phyloP scores from a whole-genome alignment of 2,113 vertebrate species.

The Ariopsis seemanni region DNA sequence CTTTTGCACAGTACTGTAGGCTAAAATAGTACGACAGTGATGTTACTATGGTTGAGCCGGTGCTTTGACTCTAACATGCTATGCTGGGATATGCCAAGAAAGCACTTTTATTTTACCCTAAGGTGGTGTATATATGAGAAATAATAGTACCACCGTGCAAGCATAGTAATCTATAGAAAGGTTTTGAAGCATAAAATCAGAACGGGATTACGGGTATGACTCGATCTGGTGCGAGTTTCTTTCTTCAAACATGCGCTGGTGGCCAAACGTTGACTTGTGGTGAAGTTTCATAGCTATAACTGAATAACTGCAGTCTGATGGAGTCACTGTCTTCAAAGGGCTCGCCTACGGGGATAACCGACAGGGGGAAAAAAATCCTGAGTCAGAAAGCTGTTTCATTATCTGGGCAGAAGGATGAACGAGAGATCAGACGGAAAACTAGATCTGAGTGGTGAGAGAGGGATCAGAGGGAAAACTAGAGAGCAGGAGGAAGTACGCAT shows the following conservation, averaged over 20 bases:
- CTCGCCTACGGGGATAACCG: neutral
- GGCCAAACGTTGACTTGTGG: neutral
- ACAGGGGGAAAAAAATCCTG: neutral
- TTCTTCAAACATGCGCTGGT: too few species aligned
- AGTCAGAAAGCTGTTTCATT: constrained; percentile 28
- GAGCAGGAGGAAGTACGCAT: constrained; percentile 25
- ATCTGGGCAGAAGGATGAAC: neutral
- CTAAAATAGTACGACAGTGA: neutral
- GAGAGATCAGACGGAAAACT: neutral
- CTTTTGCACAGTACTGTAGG: neutral
- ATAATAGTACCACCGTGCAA: neutral
- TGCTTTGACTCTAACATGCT: neutral
- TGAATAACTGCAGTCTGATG: neutral
- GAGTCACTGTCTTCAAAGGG: constrained; percentile 5
- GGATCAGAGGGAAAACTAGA: neutral
- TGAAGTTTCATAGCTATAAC: neutral
- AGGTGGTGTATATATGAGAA: neutral
- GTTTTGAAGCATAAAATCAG: neutral
- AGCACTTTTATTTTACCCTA: neutral
- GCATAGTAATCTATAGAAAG: neutral
- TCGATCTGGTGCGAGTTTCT: neutral
- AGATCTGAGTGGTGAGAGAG: neutral
- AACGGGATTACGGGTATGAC: neutral
- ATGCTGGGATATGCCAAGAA: neutral
- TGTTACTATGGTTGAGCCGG: neutral